A percentile compares a stretch with the other conserved stretches of the same genome.
Evolutionary conservation across 2,797 vertebrate species (phyloP).

Genomic region (Myiotriccus ornatus): DNA sequence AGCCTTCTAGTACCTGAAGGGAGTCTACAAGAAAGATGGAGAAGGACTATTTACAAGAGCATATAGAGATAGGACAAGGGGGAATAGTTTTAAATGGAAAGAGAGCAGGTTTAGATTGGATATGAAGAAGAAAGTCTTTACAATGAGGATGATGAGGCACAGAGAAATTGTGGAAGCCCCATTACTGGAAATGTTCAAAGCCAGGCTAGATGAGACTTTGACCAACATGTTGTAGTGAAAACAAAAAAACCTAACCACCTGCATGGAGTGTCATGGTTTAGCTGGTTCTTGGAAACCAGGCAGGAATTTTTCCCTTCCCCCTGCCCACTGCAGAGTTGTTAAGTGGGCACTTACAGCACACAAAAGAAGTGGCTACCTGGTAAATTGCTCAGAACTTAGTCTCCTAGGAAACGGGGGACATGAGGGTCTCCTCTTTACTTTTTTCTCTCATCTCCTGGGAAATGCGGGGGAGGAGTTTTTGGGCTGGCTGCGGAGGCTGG

Average conservation of each 20-base stretch:
- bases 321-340: no score
- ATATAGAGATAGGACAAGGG: not conserved
- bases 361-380: no score
- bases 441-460: no score
- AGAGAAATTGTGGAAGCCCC: not conserved
- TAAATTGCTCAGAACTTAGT: no score
- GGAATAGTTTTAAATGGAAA: not conserved
- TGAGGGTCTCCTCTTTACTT: no score
- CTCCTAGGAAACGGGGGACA: no score
- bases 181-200: not conserved
- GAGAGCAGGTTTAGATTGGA: not conserved
- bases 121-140: not conserved
- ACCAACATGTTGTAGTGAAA: not conserved
- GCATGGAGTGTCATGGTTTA: no score
- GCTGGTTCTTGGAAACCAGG: no score
- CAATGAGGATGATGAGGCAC: not conserved
- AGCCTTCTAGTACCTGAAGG: not conserved
- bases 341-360: no score
- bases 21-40: not conserved
- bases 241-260: rapidly evolving
- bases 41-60: not conserved
- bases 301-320: no score
- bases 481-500: no score
- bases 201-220: not conserved
- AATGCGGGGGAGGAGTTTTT: no score